Percentiles rank a stretch among this genome's conserved stretches.
Conservation (phyloP, 2,888 invertebrate genomes). For the Metopia argyrocephala region DNA sequence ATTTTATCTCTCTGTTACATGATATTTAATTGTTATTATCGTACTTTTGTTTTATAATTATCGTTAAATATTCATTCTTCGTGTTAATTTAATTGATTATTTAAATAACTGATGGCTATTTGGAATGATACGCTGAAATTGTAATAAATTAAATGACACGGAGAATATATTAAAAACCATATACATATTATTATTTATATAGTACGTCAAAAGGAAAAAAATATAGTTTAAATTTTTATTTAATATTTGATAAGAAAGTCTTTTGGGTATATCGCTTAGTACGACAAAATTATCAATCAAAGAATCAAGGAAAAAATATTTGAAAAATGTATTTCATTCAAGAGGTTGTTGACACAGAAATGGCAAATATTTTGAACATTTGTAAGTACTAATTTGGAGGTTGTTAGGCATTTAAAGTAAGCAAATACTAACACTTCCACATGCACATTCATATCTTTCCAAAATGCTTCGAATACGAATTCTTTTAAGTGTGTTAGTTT, state of each 20-base stretch:
- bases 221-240: too few species aligned
- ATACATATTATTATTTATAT: too few species aligned
- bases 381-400: neutral
- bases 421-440: neutral
- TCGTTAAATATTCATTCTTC: neutral
- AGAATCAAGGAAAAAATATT: neutral
- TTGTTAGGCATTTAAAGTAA: conserved; percentile 5
- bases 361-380: neutral
- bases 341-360: conserved; percentile 32
- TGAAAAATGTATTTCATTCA: neutral
- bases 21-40: neutral
- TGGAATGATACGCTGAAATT: too few species aligned
- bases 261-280: too few species aligned
- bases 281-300: neutral
- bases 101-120: too few species aligned
- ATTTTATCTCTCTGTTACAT: neutral
- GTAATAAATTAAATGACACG: too few species aligned
- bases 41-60: neutral
- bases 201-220: too few species aligned
- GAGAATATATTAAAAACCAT: too few species aligned
- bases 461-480: too few species aligned
- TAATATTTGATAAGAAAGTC: too few species aligned
- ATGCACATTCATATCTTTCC: neutral
- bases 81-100: neutral
- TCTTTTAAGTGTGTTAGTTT: neutral